Percentiles rank a stretch among this genome's conserved stretches.
Evolutionary conservation across 2,888 invertebrate genomes (phyloP).

Genomic region (Elgonia sp.): DNA sequence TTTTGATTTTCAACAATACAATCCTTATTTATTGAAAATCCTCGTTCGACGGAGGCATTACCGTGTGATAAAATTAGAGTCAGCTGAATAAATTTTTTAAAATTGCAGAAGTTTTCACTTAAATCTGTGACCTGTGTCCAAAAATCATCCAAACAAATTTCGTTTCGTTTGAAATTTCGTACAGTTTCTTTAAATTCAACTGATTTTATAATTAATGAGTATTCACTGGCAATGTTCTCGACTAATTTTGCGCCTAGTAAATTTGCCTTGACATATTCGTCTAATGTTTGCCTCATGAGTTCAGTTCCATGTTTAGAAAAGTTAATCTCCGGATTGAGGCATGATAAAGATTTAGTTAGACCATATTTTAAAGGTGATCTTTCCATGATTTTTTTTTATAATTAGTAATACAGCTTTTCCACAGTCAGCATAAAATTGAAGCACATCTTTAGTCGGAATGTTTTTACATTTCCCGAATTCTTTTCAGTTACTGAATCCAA

Average conservation of each 20-base stretch:
- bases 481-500: no score
- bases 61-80: constrained; percentile 6
- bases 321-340: no score
- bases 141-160: background rate
- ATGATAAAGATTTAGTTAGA: no score
- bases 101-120: background rate
- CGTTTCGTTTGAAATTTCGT: background rate
- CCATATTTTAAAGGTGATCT: no score
- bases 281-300: background rate
- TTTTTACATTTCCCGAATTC: no score
- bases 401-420: no score
- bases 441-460: no score
- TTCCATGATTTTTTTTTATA: no score
- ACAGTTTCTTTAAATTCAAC: background rate
- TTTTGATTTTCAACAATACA: background rate
- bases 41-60: constrained; percentile 21
- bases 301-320: no score
- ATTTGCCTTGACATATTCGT: background rate
- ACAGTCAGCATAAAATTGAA: no score
- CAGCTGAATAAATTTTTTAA: background rate
- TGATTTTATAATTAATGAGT: background rate
- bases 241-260: background rate
- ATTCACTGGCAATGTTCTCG: background rate
- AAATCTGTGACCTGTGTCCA: background rate
- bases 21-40: constrained; percentile 12